Base-by-base conservation (phyloP, 2,888 invertebrate species). In the Ectropis crepuscularia region DNA sequence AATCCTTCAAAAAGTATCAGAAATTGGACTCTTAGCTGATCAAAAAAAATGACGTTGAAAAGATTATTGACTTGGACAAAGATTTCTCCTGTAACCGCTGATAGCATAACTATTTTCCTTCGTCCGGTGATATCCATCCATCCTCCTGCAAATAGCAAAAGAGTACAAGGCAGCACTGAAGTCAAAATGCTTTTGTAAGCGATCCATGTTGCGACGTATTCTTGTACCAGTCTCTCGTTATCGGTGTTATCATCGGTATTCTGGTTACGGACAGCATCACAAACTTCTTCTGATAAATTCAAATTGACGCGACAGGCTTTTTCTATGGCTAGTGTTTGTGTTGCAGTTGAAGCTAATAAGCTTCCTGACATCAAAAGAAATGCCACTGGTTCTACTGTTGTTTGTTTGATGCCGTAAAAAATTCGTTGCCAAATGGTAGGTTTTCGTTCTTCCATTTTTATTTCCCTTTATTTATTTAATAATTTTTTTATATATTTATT, bases 171-270 rank as follows among this genome's bases (percentile, higher is more conserved):
- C 8, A 96, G 87, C n/a, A 94, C 92, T 72, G 95, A 95, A 79
- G 96, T 96, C 12, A 96, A 86, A 59, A 96, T 94, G 2, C 96
- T 95, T 80, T 96, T 96, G 96, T 96, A 96, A 12, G 95, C 94
- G 53, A 95, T 94, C 94, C 96, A 95, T 2, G 94, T 93, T 0
- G 96, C 96, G 1, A 95, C 94, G 71, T 95, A 83, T 71, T 94
- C 93, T 77, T 95, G 95, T 0, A 95, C 94, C 28, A 89, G 84
- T 69, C 85, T 85, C 73, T 92, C 92, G 73, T 91, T 86, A 7
- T 86, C 83, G 48, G 65, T 72, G 53, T 78, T 78, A 7, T 93
- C 93, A 5, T 95, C 95, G 69, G 95, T 92, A 64, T 96, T 89
- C 6, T 92, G 90, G 0, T 95, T 48, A 42, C 64, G 94, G 9